Evolutionary conservation across 2,797 vertebrate species (phyloP), one percentile per base, ranked within the genome.

Genomic region (Scarus forsteni): DNA sequence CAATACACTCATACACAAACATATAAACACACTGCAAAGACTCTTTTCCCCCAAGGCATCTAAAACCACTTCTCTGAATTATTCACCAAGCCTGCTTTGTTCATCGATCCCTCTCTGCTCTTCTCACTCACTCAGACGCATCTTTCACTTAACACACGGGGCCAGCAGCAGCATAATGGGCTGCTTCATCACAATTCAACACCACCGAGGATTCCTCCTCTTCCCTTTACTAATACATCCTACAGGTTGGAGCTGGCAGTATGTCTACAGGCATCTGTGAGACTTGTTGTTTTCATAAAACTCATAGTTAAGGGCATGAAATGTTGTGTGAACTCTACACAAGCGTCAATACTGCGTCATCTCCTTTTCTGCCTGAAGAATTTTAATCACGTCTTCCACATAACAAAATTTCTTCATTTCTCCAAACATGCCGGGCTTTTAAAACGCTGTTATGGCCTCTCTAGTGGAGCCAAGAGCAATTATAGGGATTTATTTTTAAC

Each of bases 21-120:
- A 75, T 10, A 69, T 13, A 68, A 66, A 77, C 58, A 75, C 45
- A 79, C 38, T 11, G 59, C 51, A 72, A 75, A 70, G 52, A 13
- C 19, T 70, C 35, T 70, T n/a, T 66, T 77, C 16, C 60, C 79
- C 49, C 10, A 51, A 80, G 84, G 79, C 63, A 55, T 73, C 76
- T 50, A 51, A 60, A 82, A 83, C 57, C 78, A 68, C 60, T 53
- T 74, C 70, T 74, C 81, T 93, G 87, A 92, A 91, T 93, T 87
- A 93, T 92, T 92, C 89, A 92, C 83, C 1, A 0, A 51, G 60
- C 34, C 59, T 66, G 72, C 79, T 88, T 87, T 84, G 87, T 80
- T 81, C 85, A 91, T 91, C 63, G 84, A 90, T 91, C 74, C 52
- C 51, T 74, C 64, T 76, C 50, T 75, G 36, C 63, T 56, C 54